Conservation (phyloP, 2,888 invertebrate species). For the Mylabris sibirica region DNA sequence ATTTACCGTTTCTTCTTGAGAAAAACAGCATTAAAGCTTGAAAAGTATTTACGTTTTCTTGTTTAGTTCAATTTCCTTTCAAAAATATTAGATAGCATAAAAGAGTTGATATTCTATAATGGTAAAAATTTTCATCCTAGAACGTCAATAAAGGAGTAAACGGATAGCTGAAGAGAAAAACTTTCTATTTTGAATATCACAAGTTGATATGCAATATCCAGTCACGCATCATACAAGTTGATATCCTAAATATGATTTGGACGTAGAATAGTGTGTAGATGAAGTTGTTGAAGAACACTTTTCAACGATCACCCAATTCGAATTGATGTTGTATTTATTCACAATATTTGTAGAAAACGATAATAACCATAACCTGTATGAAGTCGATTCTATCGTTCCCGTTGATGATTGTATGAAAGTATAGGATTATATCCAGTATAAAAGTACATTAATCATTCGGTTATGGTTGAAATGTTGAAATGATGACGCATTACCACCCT, state of each 20-base stretch:
- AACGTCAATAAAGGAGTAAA: conserved; percentile 24
- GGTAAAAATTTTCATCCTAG: background rate
- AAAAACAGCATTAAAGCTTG: background rate
- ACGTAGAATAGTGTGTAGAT: conserved; percentile 20
- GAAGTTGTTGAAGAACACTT: background rate
- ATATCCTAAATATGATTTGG: conserved; percentile 41
- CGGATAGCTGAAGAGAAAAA: conserved; percentile 35
- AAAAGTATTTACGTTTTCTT: background rate
- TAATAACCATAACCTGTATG: background rate
- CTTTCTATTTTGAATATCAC: conserved; percentile 38
- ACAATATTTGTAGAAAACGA: background rate
- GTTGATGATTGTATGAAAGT: background rate
- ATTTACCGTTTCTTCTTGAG: background rate
- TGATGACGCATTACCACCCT: background rate
- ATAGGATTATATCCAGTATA: background rate
- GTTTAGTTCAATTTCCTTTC: background rate
- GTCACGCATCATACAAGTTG: conserved; percentile 39
- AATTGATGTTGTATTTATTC: background rate
- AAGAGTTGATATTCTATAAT: background rate
- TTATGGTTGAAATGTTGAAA: background rate
- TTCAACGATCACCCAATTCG: background rate
- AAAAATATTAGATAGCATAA: background rate
- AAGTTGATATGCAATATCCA: conserved; percentile 38
- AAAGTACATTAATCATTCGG: background rate
- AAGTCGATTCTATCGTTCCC: background rate